A percentile compares a stretch with the other conserved stretches of the same genome.
These are phyloP conservation scores for Euleptes europaea DNA, from an alignment of 2,113 vertebrate species.

Conservation along the genomic window DNA sequence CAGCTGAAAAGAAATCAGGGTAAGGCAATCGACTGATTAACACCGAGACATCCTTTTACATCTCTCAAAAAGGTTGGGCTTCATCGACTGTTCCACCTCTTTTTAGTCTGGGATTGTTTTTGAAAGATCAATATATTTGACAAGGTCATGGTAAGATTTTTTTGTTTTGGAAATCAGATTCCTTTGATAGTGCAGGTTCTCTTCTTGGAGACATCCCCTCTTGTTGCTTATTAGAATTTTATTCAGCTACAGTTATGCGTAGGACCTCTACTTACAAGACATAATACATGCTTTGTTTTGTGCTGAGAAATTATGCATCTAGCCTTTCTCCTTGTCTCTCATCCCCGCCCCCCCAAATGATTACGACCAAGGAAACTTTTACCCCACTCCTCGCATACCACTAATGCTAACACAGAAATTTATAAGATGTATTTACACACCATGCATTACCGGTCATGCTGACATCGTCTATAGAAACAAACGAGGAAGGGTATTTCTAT, in stretches of 20 bases:
- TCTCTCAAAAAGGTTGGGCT: slow-evolving; percentile 57
- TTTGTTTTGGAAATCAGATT: slow-evolving; percentile 60
- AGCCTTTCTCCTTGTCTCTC: slow-evolving; percentile 56
- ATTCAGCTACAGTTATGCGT: slow-evolving; percentile 67
- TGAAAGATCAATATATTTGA: not conserved
- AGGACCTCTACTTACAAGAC: slow-evolving; percentile 68
- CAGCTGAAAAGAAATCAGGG: slow-evolving; percentile 69
- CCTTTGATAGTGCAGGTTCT: slow-evolving; percentile 47
- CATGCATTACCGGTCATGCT: slow-evolving; percentile 90
- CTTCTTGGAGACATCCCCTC: slow-evolving; percentile 65
- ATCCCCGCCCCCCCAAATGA: slow-evolving; percentile 29
- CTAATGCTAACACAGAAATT: slow-evolving; percentile 88
- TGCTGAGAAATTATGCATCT: slow-evolving; percentile 58
- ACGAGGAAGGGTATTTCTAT: slow-evolving; percentile 84
- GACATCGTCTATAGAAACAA: slow-evolving; percentile 89
- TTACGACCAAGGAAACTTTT: slow-evolving; percentile 66
- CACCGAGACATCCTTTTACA: slow-evolving; percentile 42
- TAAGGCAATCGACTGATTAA: slow-evolving; percentile 62
- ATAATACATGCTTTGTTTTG: slow-evolving; percentile 63
- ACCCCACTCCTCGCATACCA: slow-evolving; percentile 89
- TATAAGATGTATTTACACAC: slow-evolving; percentile 83
- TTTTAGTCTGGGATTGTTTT: slow-evolving; percentile 3
- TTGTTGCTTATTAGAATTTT: slow-evolving; percentile 61
- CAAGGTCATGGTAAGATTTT: slow-evolving; percentile 48
- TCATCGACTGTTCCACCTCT: slow-evolving; percentile 53